These are phyloP conservation scores for Lucilia cuprina DNA, from an alignment of 1,140 invertebrate species.

Conservation along the genomic window DNA sequence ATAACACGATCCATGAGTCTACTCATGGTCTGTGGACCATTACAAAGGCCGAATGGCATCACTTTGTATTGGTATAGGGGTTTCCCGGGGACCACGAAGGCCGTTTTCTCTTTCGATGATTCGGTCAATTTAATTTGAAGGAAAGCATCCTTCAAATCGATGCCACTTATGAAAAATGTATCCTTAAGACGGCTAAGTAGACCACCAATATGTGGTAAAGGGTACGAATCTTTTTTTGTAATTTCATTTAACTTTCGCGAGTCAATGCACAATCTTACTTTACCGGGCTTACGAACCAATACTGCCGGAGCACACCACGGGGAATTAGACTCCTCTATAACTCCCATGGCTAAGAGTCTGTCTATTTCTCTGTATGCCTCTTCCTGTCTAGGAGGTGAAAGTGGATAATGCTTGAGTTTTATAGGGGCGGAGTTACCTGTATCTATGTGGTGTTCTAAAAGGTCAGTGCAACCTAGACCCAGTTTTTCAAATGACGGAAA, in stretches of 20 bases:
- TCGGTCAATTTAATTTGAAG: not conserved
- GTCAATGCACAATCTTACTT: slow-evolving; percentile 55
- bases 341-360: not conserved
- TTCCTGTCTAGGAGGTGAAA: not conserved
- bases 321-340: not conserved
- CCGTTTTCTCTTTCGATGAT: not conserved
- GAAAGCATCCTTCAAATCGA: not conserved
- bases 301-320: slow-evolving; percentile 46
- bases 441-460: not conserved
- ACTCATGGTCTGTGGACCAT: no score
- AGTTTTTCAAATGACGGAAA: not conserved
- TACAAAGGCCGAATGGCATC: not conserved
- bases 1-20: not conserved
- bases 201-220: slow-evolving; percentile 45
- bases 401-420: not conserved
- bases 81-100: not conserved
- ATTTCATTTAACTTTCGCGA: slow-evolving; percentile 56
- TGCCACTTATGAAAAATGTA: not conserved
- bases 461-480: not conserved
- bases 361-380: not conserved
- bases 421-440: not conserved
- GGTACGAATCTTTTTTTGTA: slow-evolving; percentile 53
- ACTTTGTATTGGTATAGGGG: not conserved
- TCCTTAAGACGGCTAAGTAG: no score
- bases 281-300: slow-evolving; percentile 36